These are phyloP conservation scores for Diorhabda elongata DNA, from an alignment of 1,140 invertebrate genomes.

Conservation along the genomic window DNA sequence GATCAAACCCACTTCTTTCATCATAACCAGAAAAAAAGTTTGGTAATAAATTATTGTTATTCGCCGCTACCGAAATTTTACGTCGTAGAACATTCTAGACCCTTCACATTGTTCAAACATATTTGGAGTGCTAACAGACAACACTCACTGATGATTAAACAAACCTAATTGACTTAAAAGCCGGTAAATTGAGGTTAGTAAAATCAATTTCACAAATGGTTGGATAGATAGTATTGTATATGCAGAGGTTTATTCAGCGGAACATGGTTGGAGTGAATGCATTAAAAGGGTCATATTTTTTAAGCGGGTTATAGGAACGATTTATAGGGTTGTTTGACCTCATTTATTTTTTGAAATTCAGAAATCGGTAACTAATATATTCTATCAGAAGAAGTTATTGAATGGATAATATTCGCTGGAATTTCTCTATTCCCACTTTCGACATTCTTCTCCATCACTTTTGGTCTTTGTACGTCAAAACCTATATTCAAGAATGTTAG, in stretches of 20 bases:
- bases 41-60: too few relatives aligned
- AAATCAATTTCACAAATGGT: neutral
- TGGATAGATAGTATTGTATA: neutral
- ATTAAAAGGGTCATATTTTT: neutral
- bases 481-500: too few relatives aligned
- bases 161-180: constrained; percentile 7
- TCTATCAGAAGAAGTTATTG: too few relatives aligned
- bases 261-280: neutral
- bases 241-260: neutral
- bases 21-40: too few relatives aligned
- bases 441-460: too few relatives aligned
- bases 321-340: too few relatives aligned
- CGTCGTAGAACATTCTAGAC: neutral
- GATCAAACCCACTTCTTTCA: too few relatives aligned
- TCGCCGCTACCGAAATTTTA: neutral
- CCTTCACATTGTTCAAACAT: neutral
- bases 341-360: too few relatives aligned
- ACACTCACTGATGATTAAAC: constrained; percentile 8
- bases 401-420: too few relatives aligned
- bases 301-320: neutral
- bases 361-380: too few relatives aligned
- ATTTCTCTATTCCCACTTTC: too few relatives aligned
- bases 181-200: constrained; percentile 3
- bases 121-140: constrained; percentile 11
- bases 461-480: too few relatives aligned